A percentile compares a stretch with the other conserved stretches of the same genome.
phyloP scores from a whole-genome alignment of 2,888 invertebrate species.

The Tetranychus truncatus region DNA sequence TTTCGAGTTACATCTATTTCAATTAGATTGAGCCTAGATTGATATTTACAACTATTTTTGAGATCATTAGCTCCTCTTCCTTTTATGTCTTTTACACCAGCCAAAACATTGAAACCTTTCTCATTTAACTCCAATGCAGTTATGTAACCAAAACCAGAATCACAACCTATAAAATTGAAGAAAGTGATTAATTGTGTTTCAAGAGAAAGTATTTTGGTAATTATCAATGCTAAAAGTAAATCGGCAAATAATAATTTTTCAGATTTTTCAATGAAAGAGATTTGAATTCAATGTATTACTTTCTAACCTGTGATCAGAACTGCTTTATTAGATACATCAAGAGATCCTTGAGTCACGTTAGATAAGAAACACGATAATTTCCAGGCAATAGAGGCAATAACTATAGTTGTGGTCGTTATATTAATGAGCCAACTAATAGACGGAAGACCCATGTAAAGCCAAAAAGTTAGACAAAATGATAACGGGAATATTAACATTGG shows the following conservation, averaged over 20 bases:
- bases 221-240: neutral
- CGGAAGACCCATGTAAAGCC: neutral
- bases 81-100: neutral
- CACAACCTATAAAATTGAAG: neutral
- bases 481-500: slow-evolving; percentile 1
- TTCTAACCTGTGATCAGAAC: slow-evolving; percentile 11
- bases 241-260: neutral
- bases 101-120: slow-evolving; percentile 4
- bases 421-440: neutral
- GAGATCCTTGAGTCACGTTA: neutral
- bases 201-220: neutral
- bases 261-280: neutral
- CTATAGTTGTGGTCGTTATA: neutral
- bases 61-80: slow-evolving; percentile 2
- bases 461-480: neutral
- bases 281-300: neutral
- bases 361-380: neutral
- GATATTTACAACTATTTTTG: neutral
- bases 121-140: neutral
- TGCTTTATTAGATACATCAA: neutral
- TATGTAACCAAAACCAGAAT: neutral
- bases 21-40: neutral
- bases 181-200: neutral
- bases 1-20: neutral
- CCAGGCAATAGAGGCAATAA: slow-evolving; percentile 1